These are phyloP conservation scores for Leucozona laternaria DNA, from an alignment of 2,888 invertebrate species.

Conservation along the genomic window DNA sequence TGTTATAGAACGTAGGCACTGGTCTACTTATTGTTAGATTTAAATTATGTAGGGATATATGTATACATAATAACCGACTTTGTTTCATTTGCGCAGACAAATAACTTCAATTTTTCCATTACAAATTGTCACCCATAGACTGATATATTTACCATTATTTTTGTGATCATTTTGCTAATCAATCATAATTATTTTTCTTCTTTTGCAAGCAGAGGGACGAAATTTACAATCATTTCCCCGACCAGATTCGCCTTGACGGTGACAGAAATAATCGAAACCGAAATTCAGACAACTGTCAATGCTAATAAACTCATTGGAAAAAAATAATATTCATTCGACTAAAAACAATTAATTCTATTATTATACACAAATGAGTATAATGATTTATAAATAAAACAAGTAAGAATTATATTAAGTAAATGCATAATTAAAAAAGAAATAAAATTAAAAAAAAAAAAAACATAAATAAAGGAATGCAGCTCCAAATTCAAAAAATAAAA, in stretches of 20 bases:
- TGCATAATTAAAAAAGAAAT: neutral
- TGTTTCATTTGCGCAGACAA: too few relatives aligned
- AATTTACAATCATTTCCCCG: constrained; percentile 98
- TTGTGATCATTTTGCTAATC: neutral
- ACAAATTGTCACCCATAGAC: neutral
- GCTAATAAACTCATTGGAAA: constrained; percentile 85
- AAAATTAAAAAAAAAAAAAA: constrained; percentile 39
- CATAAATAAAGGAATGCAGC: constrained; percentile 33
- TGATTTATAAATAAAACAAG: constrained; percentile 55
- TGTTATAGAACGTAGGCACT: too few relatives aligned
- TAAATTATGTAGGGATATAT: too few relatives aligned
- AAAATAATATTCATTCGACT: constrained; percentile 60
- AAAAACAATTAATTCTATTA: constrained; percentile 62
- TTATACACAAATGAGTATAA: constrained; percentile 51
- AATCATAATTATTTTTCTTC: constrained; percentile 14
- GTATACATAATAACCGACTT: too few relatives aligned
- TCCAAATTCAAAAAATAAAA: constrained; percentile 47
- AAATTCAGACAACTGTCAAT: constrained; percentile 90
- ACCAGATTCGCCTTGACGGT: constrained; percentile 94
- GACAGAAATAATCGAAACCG: constrained; percentile 89
- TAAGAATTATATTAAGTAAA: constrained; percentile 68
- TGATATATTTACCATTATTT: neutral
- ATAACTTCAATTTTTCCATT: neutral
- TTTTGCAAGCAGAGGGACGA: constrained; percentile 87
- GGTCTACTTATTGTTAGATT: too few relatives aligned